A percentile compares a stretch with the other conserved stretches of the same genome.
These are phyloP conservation scores for Luscinia luscinia DNA, from an alignment of 2,797 vertebrate genomes.

Conservation along the genomic window DNA sequence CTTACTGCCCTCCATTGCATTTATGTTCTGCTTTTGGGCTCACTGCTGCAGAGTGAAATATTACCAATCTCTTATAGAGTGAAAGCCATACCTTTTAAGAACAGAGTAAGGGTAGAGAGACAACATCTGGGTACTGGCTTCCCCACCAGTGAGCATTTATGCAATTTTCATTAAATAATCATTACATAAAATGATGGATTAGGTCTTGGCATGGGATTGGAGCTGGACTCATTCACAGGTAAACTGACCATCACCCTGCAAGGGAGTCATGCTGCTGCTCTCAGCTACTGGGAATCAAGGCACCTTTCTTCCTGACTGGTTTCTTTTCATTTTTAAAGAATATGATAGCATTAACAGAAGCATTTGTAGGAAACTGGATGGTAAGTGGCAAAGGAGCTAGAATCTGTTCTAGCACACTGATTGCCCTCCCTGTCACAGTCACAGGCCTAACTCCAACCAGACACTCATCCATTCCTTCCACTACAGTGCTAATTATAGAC, in stretches of 20 bases:
- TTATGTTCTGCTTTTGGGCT: not conserved
- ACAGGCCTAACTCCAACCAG: not conserved
- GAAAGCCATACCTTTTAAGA: not conserved
- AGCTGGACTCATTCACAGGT: not conserved
- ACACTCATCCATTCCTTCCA: not conserved
- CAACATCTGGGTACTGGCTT: not conserved
- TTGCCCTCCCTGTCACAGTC: not conserved
- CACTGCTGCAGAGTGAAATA: not conserved
- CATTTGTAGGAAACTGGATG: not conserved
- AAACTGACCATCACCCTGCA: not conserved
- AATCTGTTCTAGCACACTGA: not conserved
- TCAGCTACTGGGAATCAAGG: not conserved
- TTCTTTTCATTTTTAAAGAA: not conserved
- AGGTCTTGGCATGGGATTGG: not conserved
- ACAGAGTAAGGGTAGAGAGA: not conserved
- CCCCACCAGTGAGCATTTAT: not conserved
- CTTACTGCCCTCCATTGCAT: not conserved
- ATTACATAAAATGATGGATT: not conserved
- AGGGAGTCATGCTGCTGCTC: not conserved
- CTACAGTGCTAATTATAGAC: conserved; percentile 5
- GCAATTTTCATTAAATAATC: not conserved
- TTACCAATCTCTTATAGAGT: not conserved
- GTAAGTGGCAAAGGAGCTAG: not conserved
- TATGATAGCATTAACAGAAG: not conserved
- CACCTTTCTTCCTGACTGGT: not conserved